A percentile compares a stretch with the other conserved stretches of the same genome.
phyloP scores from a whole-genome alignment of 2,113 vertebrate genomes.

The Xiphias gladius region DNA sequence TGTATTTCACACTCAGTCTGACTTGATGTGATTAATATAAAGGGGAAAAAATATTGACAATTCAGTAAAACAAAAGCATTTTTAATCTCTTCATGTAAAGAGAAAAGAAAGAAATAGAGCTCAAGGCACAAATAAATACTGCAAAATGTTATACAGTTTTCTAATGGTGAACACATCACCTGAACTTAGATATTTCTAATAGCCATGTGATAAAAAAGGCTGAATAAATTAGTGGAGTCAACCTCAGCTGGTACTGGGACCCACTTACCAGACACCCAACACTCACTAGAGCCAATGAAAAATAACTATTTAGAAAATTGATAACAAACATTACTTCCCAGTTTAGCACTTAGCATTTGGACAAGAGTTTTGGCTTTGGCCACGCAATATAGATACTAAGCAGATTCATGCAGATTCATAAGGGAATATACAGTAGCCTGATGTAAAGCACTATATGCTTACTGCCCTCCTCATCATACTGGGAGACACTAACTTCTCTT shows the following conservation, averaged over 20 bases:
- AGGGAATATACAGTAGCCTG: not conserved
- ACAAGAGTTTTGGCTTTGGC: conserved; percentile 1
- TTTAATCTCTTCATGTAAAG: conserved; percentile 65
- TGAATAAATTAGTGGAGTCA: not conserved
- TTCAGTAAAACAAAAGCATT: conserved; percentile 45
- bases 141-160: conserved; percentile 72
- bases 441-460: conserved; percentile 6
- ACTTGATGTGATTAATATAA: conserved; percentile 8
- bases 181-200: conserved; percentile 11
- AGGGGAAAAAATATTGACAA: conserved; percentile 44
- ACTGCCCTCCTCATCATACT: not conserved
- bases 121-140: conserved; percentile 83
- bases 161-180: conserved; percentile 60
- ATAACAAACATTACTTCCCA: not conserved
- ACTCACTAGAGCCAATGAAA: not conserved
- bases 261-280: not conserved
- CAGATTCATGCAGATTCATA: not conserved
- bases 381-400: not conserved
- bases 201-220: not conserved
- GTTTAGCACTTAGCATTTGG: conserved; percentile 2
- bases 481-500: too few species aligned
- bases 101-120: conserved; percentile 50
- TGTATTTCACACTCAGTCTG: not conserved
- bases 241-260: not conserved
- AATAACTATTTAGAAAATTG: not conserved